phyloP scores from a whole-genome alignment of 2,113 vertebrate genomes.

The Jacana jacana region DNA sequence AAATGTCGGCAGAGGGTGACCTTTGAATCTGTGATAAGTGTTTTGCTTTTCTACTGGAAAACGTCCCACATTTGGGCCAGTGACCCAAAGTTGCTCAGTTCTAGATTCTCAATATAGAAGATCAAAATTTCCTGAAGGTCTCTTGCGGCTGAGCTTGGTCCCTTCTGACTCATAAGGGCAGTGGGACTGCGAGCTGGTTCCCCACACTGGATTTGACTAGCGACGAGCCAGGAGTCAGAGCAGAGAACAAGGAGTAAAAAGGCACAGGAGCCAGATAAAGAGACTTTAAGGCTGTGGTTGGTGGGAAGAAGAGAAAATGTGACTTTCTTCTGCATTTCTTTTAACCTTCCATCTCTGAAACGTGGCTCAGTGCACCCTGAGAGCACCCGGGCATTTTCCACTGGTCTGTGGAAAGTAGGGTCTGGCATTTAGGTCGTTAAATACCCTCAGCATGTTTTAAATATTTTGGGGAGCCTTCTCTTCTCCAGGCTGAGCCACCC shows the following conservation, averaged over 20 bases:
- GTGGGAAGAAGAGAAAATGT: background rate
- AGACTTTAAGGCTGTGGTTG: background rate
- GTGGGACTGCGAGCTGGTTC: background rate
- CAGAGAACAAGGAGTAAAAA: background rate
- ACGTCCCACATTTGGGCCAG: background rate
- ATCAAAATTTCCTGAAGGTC: background rate
- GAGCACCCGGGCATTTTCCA: background rate
- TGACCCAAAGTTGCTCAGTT: background rate
- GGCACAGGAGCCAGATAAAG: background rate
- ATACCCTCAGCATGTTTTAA: background rate
- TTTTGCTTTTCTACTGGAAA: background rate
- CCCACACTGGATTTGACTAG: background rate
- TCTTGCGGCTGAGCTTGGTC: rapidly evolving
- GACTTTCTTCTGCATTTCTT: background rate
- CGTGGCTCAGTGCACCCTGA: background rate
- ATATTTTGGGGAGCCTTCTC: background rate
- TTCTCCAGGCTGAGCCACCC: no score
- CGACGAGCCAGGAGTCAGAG: background rate
- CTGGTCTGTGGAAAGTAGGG: background rate
- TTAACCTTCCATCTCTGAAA: background rate
- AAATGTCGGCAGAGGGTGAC: background rate
- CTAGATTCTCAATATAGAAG: background rate
- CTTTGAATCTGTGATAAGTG: background rate
- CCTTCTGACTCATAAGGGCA: background rate
- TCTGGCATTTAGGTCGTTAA: background rate